Base-by-base conservation (phyloP, 2,797 vertebrate species). In the Halcyon chelicuti region DNA sequence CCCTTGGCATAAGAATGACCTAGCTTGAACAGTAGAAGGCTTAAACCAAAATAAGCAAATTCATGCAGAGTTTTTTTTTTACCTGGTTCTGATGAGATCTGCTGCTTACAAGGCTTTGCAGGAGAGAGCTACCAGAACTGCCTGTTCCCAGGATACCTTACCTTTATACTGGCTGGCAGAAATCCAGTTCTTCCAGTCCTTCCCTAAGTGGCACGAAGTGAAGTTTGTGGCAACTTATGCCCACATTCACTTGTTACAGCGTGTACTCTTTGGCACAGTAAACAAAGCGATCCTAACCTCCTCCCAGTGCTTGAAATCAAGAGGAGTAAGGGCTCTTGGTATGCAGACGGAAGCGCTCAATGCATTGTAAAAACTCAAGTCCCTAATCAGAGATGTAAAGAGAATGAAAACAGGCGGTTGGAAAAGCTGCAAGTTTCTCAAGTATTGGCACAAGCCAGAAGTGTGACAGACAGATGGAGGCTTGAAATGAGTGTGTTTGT, bases 21-120 rank as follows among this genome's bases (percentile, higher is more conserved):
- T 37, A 84, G 19, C 19, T 88, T 35, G 62, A 85, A 75, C 8
- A 66, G 23, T 58, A 83, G 29, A 44, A 91, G 73, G 42, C 26
- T 94, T 81, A 96, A 94, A 96, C 55, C 62, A 86, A 94, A 92
- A 78, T 35, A 93, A 94, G 74, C 28, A 84, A 93, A 88, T 93
- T 58, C 51, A 92, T 90, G 76, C 58, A 75, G 79, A 86, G 62
- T 5, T 1, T 76, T 60, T 85, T 95, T 97, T 96, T 97, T 97
- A 97, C 94, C 93, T 97, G 95, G 21, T 90, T 94, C 93, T 93
- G 96, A 76, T 94, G 96, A 91, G 87, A 81, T 86, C 89, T 94
- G 89, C 89, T 93, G 78, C 94, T 95, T 84, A 76, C 76, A 91
- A 49, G 87, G 26, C 62, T 91, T 62, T 94, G 76, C 55, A 88